A percentile compares a stretch with the other conserved stretches of the same genome.
phyloP scores from a whole-genome alignment of 2,113 vertebrate species.

The Megaceryle torquata region DNA sequence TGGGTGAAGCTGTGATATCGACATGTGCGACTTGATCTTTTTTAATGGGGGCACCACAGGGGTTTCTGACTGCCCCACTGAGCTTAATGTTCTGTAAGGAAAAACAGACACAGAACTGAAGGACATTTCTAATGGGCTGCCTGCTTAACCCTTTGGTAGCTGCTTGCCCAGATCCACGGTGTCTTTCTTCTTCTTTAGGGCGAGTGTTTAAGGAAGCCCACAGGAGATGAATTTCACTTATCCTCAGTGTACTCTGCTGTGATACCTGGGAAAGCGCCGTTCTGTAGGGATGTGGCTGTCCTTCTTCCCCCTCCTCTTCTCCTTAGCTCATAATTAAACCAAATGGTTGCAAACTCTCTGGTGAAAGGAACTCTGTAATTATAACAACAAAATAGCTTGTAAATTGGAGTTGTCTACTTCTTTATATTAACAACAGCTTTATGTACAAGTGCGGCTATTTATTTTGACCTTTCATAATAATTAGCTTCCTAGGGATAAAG shows the following conservation, averaged over 20 bases:
- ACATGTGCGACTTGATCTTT: conserved; percentile 83
- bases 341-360: conserved; percentile 34
- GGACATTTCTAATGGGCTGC: conserved; percentile 79
- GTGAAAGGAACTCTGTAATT: conserved; percentile 62
- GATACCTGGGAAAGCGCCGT: background rate
- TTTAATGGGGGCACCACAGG: conserved; percentile 82
- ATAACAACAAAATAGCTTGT: conserved; percentile 65
- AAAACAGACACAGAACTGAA: conserved; percentile 77
- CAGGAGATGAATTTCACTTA: background rate
- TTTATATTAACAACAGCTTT: conserved; percentile 39
- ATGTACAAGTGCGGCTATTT: conserved; percentile 29
- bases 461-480: conserved; percentile 67
- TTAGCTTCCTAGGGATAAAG: conserved; percentile 54
- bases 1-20: conserved; percentile 78
- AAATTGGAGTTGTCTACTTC: conserved; percentile 56
- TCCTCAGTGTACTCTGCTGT: background rate
- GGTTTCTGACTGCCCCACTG: conserved; percentile 84
- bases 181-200: background rate
- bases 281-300: background rate
- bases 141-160: conserved; percentile 74
- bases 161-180: background rate
- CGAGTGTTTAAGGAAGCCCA: conserved; percentile 19
- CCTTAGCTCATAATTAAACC: conserved; percentile 39
- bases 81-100: conserved; percentile 82
- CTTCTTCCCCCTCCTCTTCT: conserved; percentile 46